phyloP scores from a whole-genome alignment of 2,113 vertebrate species.

The Cyprinodon tularosa region DNA sequence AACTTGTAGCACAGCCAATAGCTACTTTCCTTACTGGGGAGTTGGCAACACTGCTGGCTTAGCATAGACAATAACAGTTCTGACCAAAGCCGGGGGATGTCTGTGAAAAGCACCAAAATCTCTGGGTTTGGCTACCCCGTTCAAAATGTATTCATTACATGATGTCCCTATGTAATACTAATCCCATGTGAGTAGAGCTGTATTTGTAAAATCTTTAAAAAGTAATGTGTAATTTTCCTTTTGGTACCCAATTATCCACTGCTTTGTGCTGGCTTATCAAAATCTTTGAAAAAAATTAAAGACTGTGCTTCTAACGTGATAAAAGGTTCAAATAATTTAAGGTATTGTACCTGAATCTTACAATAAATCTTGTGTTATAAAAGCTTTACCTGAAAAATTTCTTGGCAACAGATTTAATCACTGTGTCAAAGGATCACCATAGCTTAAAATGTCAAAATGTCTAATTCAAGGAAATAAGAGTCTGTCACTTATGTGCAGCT shows the following conservation, averaged over 20 bases:
- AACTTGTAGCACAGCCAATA: too few species aligned
- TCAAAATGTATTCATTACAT: too few species aligned
- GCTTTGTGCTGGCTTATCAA: not conserved
- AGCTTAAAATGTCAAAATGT: slow-evolving; percentile 25
- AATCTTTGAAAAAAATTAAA: not conserved
- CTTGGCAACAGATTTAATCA: not conserved
- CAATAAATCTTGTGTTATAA: not conserved
- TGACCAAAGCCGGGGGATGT: too few species aligned
- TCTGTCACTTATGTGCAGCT: slow-evolving; percentile 6
- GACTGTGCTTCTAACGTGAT: not conserved
- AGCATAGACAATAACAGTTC: too few species aligned
- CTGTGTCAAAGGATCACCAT: not conserved
- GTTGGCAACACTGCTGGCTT: too few species aligned
- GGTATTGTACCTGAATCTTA: not conserved
- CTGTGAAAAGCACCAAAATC: too few species aligned
- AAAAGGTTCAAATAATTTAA: not conserved
- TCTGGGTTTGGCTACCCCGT: too few species aligned
- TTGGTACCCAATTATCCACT: not conserved
- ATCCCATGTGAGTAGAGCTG: too few species aligned
- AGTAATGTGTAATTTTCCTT: not conserved
- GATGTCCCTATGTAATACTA: too few species aligned
- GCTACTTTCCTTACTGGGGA: too few species aligned
- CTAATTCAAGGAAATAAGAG: slow-evolving; percentile 5
- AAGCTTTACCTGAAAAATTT: not conserved
- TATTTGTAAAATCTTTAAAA: not conserved